A percentile compares a stretch with the other conserved stretches of the same genome.
These are phyloP conservation scores for Eilema sororculum DNA, from an alignment of 2,888 invertebrate species.

Conservation along the genomic window DNA sequence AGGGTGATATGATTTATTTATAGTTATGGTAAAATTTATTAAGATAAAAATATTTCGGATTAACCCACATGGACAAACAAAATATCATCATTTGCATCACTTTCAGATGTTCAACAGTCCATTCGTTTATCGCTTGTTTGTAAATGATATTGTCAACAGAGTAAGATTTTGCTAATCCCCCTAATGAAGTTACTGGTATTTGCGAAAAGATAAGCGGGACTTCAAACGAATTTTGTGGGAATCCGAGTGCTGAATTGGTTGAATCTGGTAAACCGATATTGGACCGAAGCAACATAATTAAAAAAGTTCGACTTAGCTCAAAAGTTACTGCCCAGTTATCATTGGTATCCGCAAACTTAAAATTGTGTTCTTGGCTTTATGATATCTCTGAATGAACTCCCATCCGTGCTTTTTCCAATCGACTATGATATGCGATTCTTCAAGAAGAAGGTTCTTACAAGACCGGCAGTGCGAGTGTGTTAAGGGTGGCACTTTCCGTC, in stretches of 20 bases:
- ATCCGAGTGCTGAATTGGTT: constrained; percentile 39
- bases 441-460: too few relatives aligned
- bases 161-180: not conserved
- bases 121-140: not conserved
- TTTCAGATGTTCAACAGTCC: not conserved
- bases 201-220: constrained; percentile 32
- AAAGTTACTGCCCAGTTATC: constrained; percentile 45
- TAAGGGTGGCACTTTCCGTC: too few relatives aligned
- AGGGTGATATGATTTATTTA: too few relatives aligned
- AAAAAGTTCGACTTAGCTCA: constrained; percentile 54
- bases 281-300: constrained; percentile 57
- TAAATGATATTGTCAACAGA: not conserved
- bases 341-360: constrained; percentile 35
- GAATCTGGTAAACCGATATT: constrained; percentile 48
- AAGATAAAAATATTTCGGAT: not conserved
- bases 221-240: constrained; percentile 44
- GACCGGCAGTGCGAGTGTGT: too few relatives aligned
- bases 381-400: too few relatives aligned
- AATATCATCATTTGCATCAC: not conserved
- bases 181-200: constrained; percentile 6
- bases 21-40: not conserved
- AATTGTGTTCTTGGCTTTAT: constrained; percentile 34
- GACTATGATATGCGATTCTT: too few relatives aligned
- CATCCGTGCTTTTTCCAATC: too few relatives aligned
- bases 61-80: not conserved